Percentiles rank a stretch among this genome's conserved stretches.
These are phyloP conservation scores for Heterocephalus glaber DNA, from an alignment of 2,113 vertebrate species.

Conservation along the genomic window DNA sequence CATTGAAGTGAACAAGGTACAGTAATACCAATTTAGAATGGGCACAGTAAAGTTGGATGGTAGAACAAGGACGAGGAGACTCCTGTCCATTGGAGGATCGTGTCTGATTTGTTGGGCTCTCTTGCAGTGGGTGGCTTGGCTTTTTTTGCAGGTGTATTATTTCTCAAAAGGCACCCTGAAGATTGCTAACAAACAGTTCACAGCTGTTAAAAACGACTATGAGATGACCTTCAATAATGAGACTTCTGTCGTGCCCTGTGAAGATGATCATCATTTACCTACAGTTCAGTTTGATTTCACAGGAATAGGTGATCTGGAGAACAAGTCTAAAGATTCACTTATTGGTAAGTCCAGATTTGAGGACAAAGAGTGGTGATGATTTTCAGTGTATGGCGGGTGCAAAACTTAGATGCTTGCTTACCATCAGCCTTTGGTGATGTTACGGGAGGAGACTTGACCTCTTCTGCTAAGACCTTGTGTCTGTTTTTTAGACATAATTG, in stretches of 20 bases:
- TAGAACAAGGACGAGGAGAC: background rate
- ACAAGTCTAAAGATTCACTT: slow-evolving; percentile 90
- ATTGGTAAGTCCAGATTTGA: slow-evolving; percentile 88
- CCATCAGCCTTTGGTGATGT: slow-evolving; percentile 19
- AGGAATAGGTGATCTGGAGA: slow-evolving; percentile 92
- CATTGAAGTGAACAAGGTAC: slow-evolving; percentile 96
- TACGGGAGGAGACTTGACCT: slow-evolving; percentile 41
- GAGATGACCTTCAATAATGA: slow-evolving; percentile 97
- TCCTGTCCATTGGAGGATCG: fast-evolving
- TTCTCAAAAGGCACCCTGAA: slow-evolving; percentile 95
- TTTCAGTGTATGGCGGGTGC: background rate
- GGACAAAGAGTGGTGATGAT: background rate
- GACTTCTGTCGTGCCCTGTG: slow-evolving; percentile 93
- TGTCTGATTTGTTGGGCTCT: slow-evolving; percentile 9
- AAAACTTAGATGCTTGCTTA: background rate
- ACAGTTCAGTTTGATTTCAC: slow-evolving; percentile 94
- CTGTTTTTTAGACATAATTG: slow-evolving; percentile 93
- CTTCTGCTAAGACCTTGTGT: slow-evolving; percentile 53
- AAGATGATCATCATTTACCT: slow-evolving; percentile 92
- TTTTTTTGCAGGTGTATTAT: slow-evolving; percentile 93
- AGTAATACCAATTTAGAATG: slow-evolving; percentile 7
- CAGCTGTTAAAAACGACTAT: slow-evolving; percentile 97
- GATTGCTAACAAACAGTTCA: slow-evolving; percentile 98
- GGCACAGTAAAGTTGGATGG: slow-evolving; percentile 34
- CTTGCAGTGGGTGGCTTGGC: slow-evolving; percentile 34